These are phyloP conservation scores for Drosophila quinaria DNA, from an alignment of 2,888 invertebrate species.

Conservation along the genomic window DNA sequence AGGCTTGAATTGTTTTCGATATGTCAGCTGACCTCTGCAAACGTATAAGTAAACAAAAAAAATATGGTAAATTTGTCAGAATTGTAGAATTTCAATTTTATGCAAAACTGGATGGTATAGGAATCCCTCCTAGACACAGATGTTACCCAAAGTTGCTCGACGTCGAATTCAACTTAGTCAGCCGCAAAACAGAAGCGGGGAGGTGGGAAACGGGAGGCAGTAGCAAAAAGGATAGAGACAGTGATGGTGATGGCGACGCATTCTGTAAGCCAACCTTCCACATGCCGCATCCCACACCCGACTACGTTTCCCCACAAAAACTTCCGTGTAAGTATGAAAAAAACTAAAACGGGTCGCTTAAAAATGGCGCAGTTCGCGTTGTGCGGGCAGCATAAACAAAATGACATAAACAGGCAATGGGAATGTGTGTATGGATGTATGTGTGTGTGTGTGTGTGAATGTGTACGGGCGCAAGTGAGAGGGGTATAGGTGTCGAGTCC, in stretches of 20 bases:
- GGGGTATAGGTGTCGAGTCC: conserved; percentile 63
- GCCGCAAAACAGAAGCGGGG: conserved; percentile 47
- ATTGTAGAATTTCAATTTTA: conserved; percentile 43
- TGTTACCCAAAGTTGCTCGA: conserved; percentile 50
- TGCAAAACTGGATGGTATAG: conserved; percentile 40
- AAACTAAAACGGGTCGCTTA: conserved; percentile 60
- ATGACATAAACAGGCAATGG: conserved; percentile 70
- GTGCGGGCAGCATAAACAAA: conserved; percentile 70
- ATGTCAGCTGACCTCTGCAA: conserved; percentile 18
- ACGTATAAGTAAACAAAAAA: not conserved
- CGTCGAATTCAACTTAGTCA: conserved; percentile 62
- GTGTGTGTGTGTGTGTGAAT: not conserved
- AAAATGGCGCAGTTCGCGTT: conserved; percentile 64
- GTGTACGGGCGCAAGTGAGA: not conserved
- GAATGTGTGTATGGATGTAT: conserved; percentile 12
- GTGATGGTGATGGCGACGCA: conserved; percentile 32
- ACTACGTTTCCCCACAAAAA: not conserved
- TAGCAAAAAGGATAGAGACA: conserved; percentile 6
- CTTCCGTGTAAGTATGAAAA: conserved; percentile 21
- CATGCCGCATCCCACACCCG: conserved; percentile 9
- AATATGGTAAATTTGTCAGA: conserved; percentile 29
- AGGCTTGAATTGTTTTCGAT: not conserved
- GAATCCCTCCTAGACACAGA: conserved; percentile 58
- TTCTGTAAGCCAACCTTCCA: conserved; percentile 5
- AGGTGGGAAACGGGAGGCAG: not conserved